Evolutionary conservation across 1,140 invertebrate genomes (phyloP), one percentile per base, ranked within the genome.

Genomic region (Eueides isabella): DNA sequence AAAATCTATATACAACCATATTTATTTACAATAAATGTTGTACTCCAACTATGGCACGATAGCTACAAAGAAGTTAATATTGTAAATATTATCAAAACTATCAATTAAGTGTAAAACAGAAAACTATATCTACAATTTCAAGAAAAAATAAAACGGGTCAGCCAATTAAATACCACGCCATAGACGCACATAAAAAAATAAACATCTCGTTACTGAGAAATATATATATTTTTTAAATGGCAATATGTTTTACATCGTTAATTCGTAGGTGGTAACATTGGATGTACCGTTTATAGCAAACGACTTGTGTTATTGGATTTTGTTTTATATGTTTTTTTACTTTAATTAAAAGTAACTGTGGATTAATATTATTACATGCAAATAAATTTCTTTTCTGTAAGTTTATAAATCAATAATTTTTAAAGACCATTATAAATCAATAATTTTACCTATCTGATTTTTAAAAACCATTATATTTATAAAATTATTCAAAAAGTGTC

Each of bases 171-270:
- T 23, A 55, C 19, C 48, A 55, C 48, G 48, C 26, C 26, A 26
- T 55, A 55, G 48, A 55, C 48, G 23, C 19, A 26, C 19, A 26
- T 26, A 23, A 55, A 55, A 55, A 55, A 55, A 55, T 55, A 55
- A 55, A 55, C 19, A 55, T 55, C 48, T 19, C 5, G 4, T 55
- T 55, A 55, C 19, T 55, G 5, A 55, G 48, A 55, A 55, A 55
- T 12, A 12, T 4, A 55, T 12, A 12, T 4, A 23, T 55, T 55
- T 55, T 55, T 23, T 3, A 3, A 55, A 55, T 55, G 9, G 48
- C 48, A 55, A 55, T n/a, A n/a, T 55, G n/a, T 26, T 26, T 23
- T 55, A 7, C 19, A 12, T 23, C n/a, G 26, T 11, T 3, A 23
- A 55, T 26, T 55, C 23, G 48, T 23, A 55, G 9, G 19, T 26